These are phyloP conservation scores for Rhynchonycteris naso DNA, from an alignment of 2,797 vertebrate species.

Conservation along the genomic window DNA sequence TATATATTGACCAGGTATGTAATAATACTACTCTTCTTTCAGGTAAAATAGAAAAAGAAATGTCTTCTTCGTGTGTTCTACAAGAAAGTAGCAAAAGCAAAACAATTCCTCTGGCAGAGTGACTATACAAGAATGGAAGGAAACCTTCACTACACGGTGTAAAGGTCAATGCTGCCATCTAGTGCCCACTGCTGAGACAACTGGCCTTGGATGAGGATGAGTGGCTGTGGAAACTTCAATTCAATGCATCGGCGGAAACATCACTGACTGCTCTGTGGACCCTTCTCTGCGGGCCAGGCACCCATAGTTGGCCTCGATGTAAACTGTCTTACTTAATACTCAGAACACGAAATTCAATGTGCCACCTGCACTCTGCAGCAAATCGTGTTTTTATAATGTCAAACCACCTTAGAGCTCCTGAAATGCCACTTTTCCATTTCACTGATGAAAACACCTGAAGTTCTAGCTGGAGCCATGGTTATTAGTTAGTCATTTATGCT, in stretches of 20 bases:
- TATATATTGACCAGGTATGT: neutral
- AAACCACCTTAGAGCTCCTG: neutral
- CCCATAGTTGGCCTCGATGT: neutral
- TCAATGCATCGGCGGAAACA: neutral
- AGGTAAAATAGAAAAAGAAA: neutral
- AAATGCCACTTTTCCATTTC: neutral
- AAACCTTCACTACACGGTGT: neutral
- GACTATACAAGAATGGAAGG: neutral
- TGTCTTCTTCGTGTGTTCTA: conserved; percentile 38
- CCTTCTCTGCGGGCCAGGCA: neutral
- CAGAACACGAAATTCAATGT: neutral
- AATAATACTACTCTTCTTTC: neutral
- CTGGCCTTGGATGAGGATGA: neutral
- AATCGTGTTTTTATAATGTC: neutral
- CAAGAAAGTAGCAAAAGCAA: neutral
- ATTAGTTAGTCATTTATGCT: neutral
- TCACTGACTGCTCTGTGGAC: neutral
- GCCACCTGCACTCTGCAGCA: neutral
- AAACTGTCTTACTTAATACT: neutral
- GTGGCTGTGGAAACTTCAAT: neutral
- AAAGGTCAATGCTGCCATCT: conserved; percentile 86
- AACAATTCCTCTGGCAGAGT: neutral
- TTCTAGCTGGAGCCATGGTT: neutral
- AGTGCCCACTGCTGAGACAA: conserved; percentile 78
- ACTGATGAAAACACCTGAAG: neutral